Evolutionary conservation across 2,113 vertebrate genomes (phyloP).

Genomic region (Laterallus jamaicensis): DNA sequence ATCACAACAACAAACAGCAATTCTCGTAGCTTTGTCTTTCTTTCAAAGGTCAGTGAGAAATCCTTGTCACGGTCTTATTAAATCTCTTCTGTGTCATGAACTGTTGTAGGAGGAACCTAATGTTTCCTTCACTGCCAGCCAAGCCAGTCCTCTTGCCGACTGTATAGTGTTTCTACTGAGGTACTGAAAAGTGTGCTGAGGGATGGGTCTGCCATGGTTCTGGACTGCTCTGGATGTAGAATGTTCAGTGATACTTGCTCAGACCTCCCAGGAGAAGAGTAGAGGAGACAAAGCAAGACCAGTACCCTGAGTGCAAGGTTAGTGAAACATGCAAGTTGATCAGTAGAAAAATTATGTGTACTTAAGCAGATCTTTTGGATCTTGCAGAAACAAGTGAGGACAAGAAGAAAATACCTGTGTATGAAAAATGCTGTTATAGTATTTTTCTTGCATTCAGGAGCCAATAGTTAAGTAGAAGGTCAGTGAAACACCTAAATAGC

Average conservation of each 20-base stretch:
- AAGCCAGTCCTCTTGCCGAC: not conserved
- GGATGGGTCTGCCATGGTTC: not conserved
- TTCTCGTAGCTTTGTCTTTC: not conserved
- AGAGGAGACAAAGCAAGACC: not conserved
- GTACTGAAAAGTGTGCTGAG: not conserved
- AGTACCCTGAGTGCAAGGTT: not conserved
- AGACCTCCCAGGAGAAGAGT: not conserved
- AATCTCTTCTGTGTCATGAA: not conserved
- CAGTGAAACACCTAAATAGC: not conserved
- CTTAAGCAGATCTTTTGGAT: not conserved
- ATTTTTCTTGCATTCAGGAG: not conserved
- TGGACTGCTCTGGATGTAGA: not conserved
- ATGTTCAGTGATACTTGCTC: not conserved
- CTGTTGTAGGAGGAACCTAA: not conserved
- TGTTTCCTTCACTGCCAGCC: not conserved
- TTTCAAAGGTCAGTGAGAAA: not conserved
- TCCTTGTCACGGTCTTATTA: not conserved
- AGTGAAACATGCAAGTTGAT: not conserved
- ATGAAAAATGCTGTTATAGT: not conserved
- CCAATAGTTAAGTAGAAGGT: not conserved
- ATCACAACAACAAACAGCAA: not conserved
- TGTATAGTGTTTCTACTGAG: not conserved
- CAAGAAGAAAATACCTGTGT: not conserved
- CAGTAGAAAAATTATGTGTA: not conserved
- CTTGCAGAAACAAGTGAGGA: not conserved